These are phyloP conservation scores for Psylliodes chrysocephalus DNA, from an alignment of 2,888 invertebrate genomes.

Conservation along the genomic window DNA sequence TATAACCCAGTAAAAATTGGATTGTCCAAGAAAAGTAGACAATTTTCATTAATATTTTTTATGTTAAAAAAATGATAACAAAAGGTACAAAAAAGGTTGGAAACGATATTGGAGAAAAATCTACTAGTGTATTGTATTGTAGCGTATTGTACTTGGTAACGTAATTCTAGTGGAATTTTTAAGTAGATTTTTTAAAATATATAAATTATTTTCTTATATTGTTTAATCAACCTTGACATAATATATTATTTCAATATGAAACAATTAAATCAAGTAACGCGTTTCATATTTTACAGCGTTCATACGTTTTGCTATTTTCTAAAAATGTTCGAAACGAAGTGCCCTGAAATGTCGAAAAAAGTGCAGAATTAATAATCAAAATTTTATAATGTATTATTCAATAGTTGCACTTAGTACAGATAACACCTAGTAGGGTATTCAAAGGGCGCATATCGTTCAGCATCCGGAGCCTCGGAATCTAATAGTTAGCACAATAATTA, in stretches of 20 bases:
- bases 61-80: background rate
- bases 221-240: too few relatives aligned
- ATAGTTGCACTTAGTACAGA: constrained; percentile 4
- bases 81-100: background rate
- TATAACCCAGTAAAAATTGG: too few relatives aligned
- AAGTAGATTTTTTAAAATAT: too few relatives aligned
- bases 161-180: too few relatives aligned
- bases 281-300: background rate
- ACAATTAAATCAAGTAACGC: background rate
- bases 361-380: constrained; percentile 25
- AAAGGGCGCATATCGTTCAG: constrained; percentile 33
- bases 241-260: too few relatives aligned
- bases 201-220: background rate
- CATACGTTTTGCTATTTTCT: background rate
- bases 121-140: too few relatives aligned
- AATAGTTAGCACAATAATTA: constrained; percentile 49
- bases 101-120: too few relatives aligned
- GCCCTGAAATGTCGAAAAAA: background rate
- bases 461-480: constrained; percentile 40
- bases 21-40: too few relatives aligned
- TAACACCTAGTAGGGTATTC: background rate
- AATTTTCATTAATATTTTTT: too few relatives aligned
- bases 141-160: too few relatives aligned
- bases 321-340: background rate
- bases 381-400: constrained; percentile 7